Conservation (phyloP, 2,888 invertebrate genomes). For the Ditula angustiorana region DNA sequence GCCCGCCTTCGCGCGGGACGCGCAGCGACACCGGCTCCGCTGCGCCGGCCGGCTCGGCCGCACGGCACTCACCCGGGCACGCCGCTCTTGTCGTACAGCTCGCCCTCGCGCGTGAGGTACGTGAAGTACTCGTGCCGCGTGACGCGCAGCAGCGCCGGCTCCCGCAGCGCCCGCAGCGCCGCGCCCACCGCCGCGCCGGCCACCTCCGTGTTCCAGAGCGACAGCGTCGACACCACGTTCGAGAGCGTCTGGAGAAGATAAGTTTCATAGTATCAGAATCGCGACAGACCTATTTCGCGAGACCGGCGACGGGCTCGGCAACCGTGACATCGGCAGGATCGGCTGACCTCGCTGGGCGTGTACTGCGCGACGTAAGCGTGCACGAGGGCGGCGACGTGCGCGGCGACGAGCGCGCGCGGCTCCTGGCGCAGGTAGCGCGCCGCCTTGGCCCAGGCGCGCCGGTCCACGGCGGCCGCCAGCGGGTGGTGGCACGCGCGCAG, state of each 20-base stretch:
- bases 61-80: conserved; percentile 76
- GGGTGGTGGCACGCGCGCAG: conserved; percentile 92
- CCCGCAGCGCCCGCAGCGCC: conserved; percentile 86
- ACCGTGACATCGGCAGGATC: neutral
- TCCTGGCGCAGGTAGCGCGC: conserved; percentile 84
- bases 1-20: too few relatives aligned
- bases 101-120: conserved; percentile 93
- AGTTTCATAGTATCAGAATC: too few relatives aligned
- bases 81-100: conserved; percentile 94
- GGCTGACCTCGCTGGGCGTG: conserved; percentile 66
- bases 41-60: too few relatives aligned
- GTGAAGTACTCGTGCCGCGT: conserved; percentile 87
- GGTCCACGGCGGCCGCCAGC: conserved; percentile 83
- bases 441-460: conserved; percentile 89
- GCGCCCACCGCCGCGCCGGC: conserved; percentile 87
- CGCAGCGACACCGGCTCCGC: too few relatives aligned
- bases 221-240: conserved; percentile 90
- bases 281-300: too few relatives aligned
- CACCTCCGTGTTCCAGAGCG: conserved; percentile 87
- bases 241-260: conserved; percentile 84
- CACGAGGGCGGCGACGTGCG: conserved; percentile 84
- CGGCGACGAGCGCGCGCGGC: conserved; percentile 86
- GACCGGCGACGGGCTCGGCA: too few relatives aligned
- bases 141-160: conserved; percentile 88
- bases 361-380: conserved; percentile 87